Conservation (phyloP, 2,888 invertebrate species). For the Perizoma flavofasciatum region DNA sequence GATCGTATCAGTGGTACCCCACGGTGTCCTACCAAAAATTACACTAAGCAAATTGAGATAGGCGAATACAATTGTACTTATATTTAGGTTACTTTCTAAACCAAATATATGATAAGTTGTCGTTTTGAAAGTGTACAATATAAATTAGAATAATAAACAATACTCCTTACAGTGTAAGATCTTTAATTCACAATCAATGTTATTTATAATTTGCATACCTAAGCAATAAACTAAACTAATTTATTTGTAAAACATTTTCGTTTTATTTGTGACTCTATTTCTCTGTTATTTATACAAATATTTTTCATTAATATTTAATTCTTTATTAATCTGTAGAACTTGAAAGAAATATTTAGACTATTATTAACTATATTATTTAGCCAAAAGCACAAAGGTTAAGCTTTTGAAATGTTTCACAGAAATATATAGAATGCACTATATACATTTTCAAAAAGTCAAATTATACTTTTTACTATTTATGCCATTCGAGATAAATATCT, state of each 20-base stretch:
- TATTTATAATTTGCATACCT: constrained; percentile 56
- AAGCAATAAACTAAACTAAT: constrained; percentile 65
- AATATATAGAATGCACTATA: too few species aligned
- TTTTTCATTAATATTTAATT: too few species aligned
- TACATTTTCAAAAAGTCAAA: too few species aligned
- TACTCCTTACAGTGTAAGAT: constrained; percentile 49
- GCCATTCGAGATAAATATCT: neutral
- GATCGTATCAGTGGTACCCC: too few species aligned
- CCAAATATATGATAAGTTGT: constrained; percentile 10
- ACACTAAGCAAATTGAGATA: too few species aligned
- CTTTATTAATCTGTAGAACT: too few species aligned
- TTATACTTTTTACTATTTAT: too few species aligned
- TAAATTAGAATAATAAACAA: constrained; percentile 37
- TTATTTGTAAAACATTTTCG: constrained; percentile 51
- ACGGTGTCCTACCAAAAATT: too few species aligned
- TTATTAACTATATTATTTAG: neutral
- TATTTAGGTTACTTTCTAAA: constrained; percentile 15
- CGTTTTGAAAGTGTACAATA: constrained; percentile 12
- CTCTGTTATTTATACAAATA: constrained; percentile 13
- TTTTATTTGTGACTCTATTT: constrained; percentile 25
- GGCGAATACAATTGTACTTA: neutral
- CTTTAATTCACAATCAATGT: constrained; percentile 58
- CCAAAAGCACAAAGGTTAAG: neutral
- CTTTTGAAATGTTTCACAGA: constrained; percentile 5
- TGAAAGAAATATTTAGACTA: too few species aligned